Conservation (phyloP, 2,888 invertebrate species). For the Argyra leucocephala region DNA sequence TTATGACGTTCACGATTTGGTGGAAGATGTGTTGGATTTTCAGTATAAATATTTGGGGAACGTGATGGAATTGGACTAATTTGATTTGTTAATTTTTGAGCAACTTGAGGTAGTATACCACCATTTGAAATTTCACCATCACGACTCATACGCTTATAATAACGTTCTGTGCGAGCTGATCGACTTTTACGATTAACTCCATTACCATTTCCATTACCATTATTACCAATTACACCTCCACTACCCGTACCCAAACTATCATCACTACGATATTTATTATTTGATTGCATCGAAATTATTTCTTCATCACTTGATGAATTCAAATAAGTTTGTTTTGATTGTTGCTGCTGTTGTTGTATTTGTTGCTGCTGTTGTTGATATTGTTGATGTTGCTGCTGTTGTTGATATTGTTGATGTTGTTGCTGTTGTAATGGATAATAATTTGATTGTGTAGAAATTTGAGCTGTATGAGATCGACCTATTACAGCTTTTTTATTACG, state of each 20-base stretch:
- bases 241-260: constrained; percentile 55
- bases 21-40: neutral
- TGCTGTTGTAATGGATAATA: constrained; percentile 1
- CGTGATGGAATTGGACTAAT: neutral
- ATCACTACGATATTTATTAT: constrained; percentile 58
- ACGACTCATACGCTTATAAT: constrained; percentile 62
- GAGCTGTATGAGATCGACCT: constrained; percentile 12
- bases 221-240: constrained; percentile 37
- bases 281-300: constrained; percentile 54
- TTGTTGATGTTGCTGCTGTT: neutral
- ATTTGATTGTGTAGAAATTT: neutral
- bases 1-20: neutral
- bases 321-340: neutral
- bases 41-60: neutral
- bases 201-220: constrained; percentile 38
- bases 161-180: constrained; percentile 69
- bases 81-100: constrained; percentile 43
- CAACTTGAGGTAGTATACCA: constrained; percentile 39
- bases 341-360: neutral
- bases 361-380: neutral
- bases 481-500: constrained; percentile 21
- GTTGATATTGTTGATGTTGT: neutral
- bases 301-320: constrained; percentile 39
- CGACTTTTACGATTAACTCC: constrained; percentile 56
- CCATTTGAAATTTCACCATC: constrained; percentile 52